A percentile compares a stretch with the other conserved stretches of the same genome.
phyloP scores from a whole-genome alignment of 2,888 invertebrate species.

The Eupithecia centaureata region DNA sequence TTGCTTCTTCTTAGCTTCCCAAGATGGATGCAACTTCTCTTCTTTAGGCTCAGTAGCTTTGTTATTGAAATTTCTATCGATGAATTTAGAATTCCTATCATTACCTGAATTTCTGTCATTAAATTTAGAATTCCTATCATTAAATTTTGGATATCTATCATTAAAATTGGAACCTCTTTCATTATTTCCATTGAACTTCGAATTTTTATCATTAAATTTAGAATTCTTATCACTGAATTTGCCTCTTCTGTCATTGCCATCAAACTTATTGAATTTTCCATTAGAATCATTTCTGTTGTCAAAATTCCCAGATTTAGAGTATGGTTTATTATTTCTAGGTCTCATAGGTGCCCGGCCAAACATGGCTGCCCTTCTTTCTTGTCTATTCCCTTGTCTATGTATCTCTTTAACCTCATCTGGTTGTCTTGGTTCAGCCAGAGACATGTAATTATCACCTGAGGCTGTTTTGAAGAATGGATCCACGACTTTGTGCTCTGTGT shows the following conservation, averaged over 20 bases:
- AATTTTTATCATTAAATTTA: constrained; percentile 30
- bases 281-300: constrained; percentile 39
- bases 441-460: constrained; percentile 75
- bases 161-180: constrained; percentile 36
- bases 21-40: constrained; percentile 81
- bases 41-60: constrained; percentile 48
- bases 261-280: constrained; percentile 27
- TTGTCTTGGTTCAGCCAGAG: constrained; percentile 71
- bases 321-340: constrained; percentile 56
- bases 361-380: constrained; percentile 74
- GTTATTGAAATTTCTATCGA: constrained; percentile 31
- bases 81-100: constrained; percentile 19
- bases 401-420: constrained; percentile 77
- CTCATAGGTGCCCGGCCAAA: constrained; percentile 73
- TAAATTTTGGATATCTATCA: constrained; percentile 32
- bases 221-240: constrained; percentile 36
- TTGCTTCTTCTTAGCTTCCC: constrained; percentile 80
- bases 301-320: constrained; percentile 43
- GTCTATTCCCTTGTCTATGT: constrained; percentile 73
- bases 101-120: constrained; percentile 25
- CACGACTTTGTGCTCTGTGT: constrained; percentile 59
- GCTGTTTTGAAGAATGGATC: constrained; percentile 79
- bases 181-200: constrained; percentile 24
- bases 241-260: constrained; percentile 38
- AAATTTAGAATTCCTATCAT: constrained; percentile 38